Base-by-base conservation (phyloP, 1,140 invertebrate genomes). In the Lepidurus couesii region DNA sequence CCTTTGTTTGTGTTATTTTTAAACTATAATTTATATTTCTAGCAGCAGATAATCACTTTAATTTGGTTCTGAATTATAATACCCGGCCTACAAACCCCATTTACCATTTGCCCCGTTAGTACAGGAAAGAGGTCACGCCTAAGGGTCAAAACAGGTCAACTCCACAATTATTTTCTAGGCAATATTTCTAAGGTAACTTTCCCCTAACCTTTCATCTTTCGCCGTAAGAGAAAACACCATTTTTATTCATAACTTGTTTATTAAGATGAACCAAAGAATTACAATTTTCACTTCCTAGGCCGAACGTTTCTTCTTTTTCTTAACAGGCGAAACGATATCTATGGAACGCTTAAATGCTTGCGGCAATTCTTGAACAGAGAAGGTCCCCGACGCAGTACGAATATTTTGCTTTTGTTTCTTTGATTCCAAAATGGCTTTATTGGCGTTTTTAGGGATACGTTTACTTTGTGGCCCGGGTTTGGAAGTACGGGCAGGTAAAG, bases 91-190 rank as follows among this genome's bases (percentile, higher is more conserved):
- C 21, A 65, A 65, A 65, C 53, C 53, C 21, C 16, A 65, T 65
- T 65, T 16, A 9, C 1, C 0, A 65, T 21, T 21, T n/a, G 53
- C 9, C 21, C 53, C 53, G 53, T 65, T 65, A 65, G 53, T 16
- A 65, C 53, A 21, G 53, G 53, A 65, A 65, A 65, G n/a, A 65
- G 53, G 53, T 65, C 53, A 65, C 21, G 53, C 53, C 53, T 65
- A 65, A 13, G 53, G 53, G 53, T 65, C 53, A 21, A 21, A 65
- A 65, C 53, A 65, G 53, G 53, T 65, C 53, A 65, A 13, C 34
- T 2, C 34, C 34, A 34, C 34, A 34, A 34, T 34, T 34, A 34
- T 0, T 34, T 34, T 34, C 34, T 34, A 3, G 34, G 34, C 34
- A 34, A 34, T 3, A 34, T 34, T 3, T 34, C 34, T 34, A 34